Percentiles rank a stretch among this genome's conserved stretches.
phyloP scores from a whole-genome alignment of 1,140 invertebrate genomes.

The fruit fly (Drosophila melanogaster) region Release_6_plus_ISO1_MT NT_037436.4:20251001-20251500 shows the following conservation, averaged over 20 bases:
- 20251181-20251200: constrained; percentile 18
- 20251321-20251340: constrained; percentile 34
- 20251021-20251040: constrained; percentile 51
- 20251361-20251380: constrained; percentile 8
- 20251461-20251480: constrained; percentile 54
- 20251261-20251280: constrained; percentile 27
- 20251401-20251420: constrained; percentile 30
- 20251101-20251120: constrained; percentile 24
- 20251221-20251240: constrained; percentile 15
- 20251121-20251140: background rate
- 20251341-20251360: constrained; percentile 35
- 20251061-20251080: constrained; percentile 51
- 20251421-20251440: constrained; percentile 52
- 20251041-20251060: constrained; percentile 46
- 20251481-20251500: constrained; percentile 42
- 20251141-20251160: constrained; percentile 16
- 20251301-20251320: constrained; percentile 26
- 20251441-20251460: constrained; percentile 34
- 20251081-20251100: constrained; percentile 27
- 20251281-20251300: constrained; percentile 4
- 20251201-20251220: constrained; percentile 26
- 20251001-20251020: constrained; percentile 61
- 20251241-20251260: constrained; percentile 14
- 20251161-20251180: constrained; percentile 26
- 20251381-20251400: background rate